Evolutionary conservation across 2,888 invertebrate genomes (phyloP).

Genomic region (Adelognathus sp.): DNA sequence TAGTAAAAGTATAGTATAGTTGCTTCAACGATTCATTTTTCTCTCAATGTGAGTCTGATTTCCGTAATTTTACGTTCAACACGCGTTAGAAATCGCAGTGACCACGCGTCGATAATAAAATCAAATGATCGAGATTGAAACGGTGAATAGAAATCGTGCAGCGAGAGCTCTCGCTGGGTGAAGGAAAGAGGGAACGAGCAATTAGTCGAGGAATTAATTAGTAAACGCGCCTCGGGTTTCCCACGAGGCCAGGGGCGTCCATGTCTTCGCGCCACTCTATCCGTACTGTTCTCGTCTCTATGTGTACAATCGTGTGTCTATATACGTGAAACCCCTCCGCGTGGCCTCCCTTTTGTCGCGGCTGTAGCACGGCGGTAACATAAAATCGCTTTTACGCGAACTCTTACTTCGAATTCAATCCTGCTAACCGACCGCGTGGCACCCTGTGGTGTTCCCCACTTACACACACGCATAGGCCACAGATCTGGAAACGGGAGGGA

Average conservation of each 20-base stretch:
- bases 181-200: conserved; percentile 4
- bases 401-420: conserved; percentile 7
- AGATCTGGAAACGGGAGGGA: too few species aligned
- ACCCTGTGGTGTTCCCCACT: too few species aligned
- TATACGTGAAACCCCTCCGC: neutral
- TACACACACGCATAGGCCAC: too few species aligned
- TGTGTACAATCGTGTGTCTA: neutral
- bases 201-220: conserved; percentile 49
- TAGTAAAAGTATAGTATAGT: too few species aligned
- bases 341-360: neutral
- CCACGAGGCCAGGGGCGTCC: conserved; percentile 25
- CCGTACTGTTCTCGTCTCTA: neutral
- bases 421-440: too few species aligned
- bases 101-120: neutral
- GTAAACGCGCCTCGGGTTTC: conserved; percentile 40
- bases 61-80: too few species aligned
- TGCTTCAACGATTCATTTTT: too few species aligned
- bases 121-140: neutral
- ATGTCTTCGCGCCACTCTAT: conserved; percentile 11
- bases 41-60: too few species aligned
- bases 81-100: neutral
- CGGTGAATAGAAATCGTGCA: neutral
- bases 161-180: neutral
- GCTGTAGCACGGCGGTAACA: neutral
- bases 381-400: conserved; percentile 29